These are phyloP conservation scores for Telmatochromis sp. DNA, from an alignment of 2,113 vertebrate genomes.

Conservation along the genomic window DNA sequence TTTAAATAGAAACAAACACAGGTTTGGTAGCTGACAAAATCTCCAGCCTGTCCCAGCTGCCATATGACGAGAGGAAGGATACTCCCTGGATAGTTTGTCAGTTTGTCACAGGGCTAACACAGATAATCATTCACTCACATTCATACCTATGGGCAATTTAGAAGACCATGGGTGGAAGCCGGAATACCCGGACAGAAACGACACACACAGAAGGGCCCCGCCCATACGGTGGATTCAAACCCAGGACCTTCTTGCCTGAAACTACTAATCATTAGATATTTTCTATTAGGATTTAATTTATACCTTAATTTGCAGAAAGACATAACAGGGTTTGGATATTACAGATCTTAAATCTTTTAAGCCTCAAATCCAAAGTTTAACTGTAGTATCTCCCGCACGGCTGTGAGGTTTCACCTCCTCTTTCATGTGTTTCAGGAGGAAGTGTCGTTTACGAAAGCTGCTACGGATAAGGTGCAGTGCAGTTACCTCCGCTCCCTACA, in stretches of 20 bases:
- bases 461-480: slow-evolving; percentile 90
- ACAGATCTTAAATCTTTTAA: neutral
- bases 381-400: neutral
- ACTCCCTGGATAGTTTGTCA: neutral
- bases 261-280: neutral
- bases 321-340: neutral
- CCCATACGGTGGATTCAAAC: neutral
- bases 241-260: neutral
- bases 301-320: neutral
- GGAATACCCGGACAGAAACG: neutral
- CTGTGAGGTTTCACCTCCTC: neutral
- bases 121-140: neutral
- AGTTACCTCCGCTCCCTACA: slow-evolving; percentile 94
- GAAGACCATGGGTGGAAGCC: neutral
- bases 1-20: neutral
- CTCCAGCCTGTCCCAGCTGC: neutral
- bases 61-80: neutral
- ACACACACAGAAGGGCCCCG: neutral
- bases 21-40: neutral
- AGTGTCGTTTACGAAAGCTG: slow-evolving; percentile 80
- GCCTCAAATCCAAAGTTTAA: neutral
- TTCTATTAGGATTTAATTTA: neutral
- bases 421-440: slow-evolving; percentile 77
- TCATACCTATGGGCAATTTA: neutral
- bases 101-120: neutral